Percentiles rank a stretch among this genome's conserved stretches.
Evolutionary conservation across 1,140 invertebrate genomes (phyloP).

Genomic region (Choristoneura fumiferana): DNA sequence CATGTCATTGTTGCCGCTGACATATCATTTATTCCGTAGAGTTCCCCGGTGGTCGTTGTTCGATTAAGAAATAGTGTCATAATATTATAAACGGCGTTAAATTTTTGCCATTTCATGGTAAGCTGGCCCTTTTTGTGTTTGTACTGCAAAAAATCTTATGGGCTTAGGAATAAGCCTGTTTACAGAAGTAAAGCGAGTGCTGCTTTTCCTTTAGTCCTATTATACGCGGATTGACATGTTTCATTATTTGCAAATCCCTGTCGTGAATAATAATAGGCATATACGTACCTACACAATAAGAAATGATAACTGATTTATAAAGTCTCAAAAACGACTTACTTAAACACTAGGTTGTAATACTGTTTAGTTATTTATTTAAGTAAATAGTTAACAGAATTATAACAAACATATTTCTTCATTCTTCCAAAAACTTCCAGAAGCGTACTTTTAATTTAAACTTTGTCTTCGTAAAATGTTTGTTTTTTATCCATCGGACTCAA

Average conservation of each 20-base stretch:
- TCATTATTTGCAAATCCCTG: constrained; percentile 6
- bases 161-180: constrained; percentile 11
- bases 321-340: too few species aligned
- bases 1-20: constrained; percentile 56
- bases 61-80: constrained; percentile 44
- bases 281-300: too few species aligned
- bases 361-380: too few species aligned
- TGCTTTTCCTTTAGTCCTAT: not conserved
- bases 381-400: too few species aligned
- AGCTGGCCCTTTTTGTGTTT: constrained; percentile 22
- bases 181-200: not conserved
- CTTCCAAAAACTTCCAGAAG: too few species aligned
- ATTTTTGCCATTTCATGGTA: constrained; percentile 45
- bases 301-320: too few species aligned
- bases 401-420: too few species aligned
- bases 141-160: constrained; percentile 19
- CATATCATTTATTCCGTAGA: constrained; percentile 63
- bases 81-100: constrained; percentile 62
- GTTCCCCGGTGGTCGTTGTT: constrained; percentile 53
- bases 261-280: too few species aligned
- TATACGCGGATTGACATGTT: constrained; percentile 9
- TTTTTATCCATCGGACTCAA: not conserved
- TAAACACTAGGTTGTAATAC: too few species aligned
- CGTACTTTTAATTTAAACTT: too few species aligned
- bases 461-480: too few species aligned